Conservation (phyloP, 2,797 vertebrate genomes). For the Ambastaia sidthimunki region DNA sequence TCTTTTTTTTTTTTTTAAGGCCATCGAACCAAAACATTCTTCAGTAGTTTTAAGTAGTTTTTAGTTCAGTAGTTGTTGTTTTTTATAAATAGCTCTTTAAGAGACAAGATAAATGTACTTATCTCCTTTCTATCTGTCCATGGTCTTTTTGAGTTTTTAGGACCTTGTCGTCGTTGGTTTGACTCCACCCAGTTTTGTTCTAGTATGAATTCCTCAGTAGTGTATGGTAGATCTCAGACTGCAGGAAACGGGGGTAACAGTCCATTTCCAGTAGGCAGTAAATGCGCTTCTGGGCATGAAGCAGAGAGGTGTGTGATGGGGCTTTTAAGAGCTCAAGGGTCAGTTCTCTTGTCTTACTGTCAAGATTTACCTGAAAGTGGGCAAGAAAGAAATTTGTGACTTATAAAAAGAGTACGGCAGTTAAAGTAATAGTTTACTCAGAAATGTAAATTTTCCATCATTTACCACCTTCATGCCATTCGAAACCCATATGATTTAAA, state of each 20-base stretch:
- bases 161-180: background rate
- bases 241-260: conserved; percentile 84
- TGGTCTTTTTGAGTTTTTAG: conserved; percentile 8
- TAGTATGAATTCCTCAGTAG: conserved; percentile 68
- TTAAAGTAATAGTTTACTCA: background rate
- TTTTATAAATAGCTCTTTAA: background rate
- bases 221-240: conserved; percentile 77
- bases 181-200: background rate
- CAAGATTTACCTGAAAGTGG: conserved; percentile 81
- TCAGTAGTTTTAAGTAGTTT: conserved; percentile 27
- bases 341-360: conserved; percentile 80
- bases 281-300: conserved; percentile 81
- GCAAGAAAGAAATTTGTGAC: background rate
- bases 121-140: background rate
- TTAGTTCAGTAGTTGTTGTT: background rate
- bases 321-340: conserved; percentile 80
- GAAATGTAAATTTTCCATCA: too few relatives aligned
- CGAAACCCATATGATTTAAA: too few relatives aligned
- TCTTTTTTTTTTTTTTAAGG: background rate
- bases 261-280: conserved; percentile 82
- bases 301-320: conserved; percentile 77
- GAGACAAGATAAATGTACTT: background rate
- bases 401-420: background rate
- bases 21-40: background rate
- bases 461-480: too few relatives aligned